These are phyloP conservation scores for Melanargia galathea DNA, from an alignment of 2,888 invertebrate genomes.

Conservation along the genomic window DNA sequence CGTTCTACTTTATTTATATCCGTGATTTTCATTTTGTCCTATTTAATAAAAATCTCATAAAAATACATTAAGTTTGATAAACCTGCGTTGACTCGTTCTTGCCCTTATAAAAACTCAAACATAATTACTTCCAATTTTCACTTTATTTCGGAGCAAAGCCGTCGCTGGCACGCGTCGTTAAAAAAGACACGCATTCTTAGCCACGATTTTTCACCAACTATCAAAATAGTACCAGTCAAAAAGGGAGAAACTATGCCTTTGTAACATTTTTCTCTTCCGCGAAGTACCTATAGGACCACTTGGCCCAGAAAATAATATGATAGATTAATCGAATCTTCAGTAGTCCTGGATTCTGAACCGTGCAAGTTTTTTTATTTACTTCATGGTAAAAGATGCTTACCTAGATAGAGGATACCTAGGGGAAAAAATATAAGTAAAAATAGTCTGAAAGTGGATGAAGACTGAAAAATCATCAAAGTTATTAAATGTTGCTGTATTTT, in stretches of 20 bases:
- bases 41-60: neutral
- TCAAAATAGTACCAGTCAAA: constrained; percentile 33
- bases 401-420: no score
- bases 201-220: constrained; percentile 55
- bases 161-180: constrained; percentile 65
- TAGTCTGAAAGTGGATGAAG: no score
- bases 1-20: no score
- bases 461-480: no score
- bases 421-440: no score
- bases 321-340: neutral
- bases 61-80: neutral
- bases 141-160: constrained; percentile 50
- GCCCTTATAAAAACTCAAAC: constrained; percentile 12
- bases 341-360: neutral
- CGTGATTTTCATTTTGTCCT: neutral
- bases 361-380: no score
- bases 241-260: neutral
- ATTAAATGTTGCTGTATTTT: no score
- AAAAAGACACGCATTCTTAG: constrained; percentile 49
- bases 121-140: constrained; percentile 30
- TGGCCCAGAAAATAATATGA: neutral
- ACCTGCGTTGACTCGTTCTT: neutral
- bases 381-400: no score
- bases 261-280: neutral
- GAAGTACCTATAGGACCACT: neutral